Percentiles rank a stretch among this genome's conserved stretches.
Evolutionary conservation across 2,113 vertebrate species (phyloP).

Genomic region (Hassar affinis): DNA sequence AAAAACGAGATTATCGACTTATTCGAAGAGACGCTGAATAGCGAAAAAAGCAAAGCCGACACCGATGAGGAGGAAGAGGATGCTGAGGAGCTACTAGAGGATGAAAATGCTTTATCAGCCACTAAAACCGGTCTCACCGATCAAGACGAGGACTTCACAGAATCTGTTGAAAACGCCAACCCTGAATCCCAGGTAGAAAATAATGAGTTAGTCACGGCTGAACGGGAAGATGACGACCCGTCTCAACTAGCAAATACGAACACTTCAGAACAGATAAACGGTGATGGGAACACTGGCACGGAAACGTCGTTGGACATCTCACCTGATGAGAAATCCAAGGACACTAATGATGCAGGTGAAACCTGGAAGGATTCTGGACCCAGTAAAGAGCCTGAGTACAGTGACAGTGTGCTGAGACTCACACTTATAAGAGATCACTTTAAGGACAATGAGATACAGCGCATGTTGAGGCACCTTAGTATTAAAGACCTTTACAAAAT

Average conservation of each 20-base stretch:
- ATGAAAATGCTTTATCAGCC: slow-evolving; percentile 82
- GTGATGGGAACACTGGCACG: not conserved
- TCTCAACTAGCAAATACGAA: not conserved
- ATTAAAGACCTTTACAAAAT: slow-evolving; percentile 72
- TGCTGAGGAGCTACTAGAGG: slow-evolving; percentile 74
- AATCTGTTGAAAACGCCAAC: slow-evolving; percentile 4
- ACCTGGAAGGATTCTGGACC: not conserved
- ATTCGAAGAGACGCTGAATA: slow-evolving; percentile 49
- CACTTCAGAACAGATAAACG: not conserved
- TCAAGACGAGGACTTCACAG: not conserved
- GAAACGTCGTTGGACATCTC: not conserved
- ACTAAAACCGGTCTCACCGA: slow-evolving; percentile 31
- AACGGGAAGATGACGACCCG: not conserved
- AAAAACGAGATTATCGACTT: slow-evolving; percentile 36
- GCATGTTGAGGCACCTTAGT: slow-evolving; percentile 76
- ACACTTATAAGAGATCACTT: slow-evolving; percentile 78
- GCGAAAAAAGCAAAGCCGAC: slow-evolving; percentile 19
- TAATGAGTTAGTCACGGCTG: not conserved
- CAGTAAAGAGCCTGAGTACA: slow-evolving; percentile 62
- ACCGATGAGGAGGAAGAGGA: slow-evolving; percentile 36
- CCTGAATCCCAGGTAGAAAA: not conserved
- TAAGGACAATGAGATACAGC: slow-evolving; percentile 69
- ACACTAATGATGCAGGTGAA: not conserved
- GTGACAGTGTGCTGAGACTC: slow-evolving; percentile 66
- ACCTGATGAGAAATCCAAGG: not conserved